A percentile compares a stretch with the other conserved stretches of the same genome.
phyloP scores from a whole-genome alignment of 2,888 invertebrate genomes.

The Cepaea hortensis region DNA sequence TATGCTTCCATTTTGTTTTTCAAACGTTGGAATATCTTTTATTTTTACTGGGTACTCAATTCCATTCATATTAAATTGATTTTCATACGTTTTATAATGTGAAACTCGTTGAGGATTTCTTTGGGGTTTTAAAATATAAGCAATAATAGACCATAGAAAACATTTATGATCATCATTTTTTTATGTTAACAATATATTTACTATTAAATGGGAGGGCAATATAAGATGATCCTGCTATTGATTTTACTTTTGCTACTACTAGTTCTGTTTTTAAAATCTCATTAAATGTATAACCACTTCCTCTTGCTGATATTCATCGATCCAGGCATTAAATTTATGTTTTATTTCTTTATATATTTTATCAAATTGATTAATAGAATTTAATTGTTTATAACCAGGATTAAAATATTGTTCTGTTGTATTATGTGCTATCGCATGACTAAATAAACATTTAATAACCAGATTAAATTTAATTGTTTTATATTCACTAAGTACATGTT shows the following conservation, averaged over 20 bases:
- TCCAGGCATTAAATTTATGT: slow-evolving; percentile 1
- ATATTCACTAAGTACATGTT: too few species aligned
- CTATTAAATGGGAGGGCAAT: neutral
- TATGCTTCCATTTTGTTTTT: neutral
- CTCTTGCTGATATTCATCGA: slow-evolving; percentile 8
- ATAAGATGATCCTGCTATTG: slow-evolving; percentile 8
- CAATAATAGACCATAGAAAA: slow-evolving; percentile 14
- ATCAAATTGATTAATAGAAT: slow-evolving; percentile 25
- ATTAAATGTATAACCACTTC: neutral
- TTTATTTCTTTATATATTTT: slow-evolving; percentile 21
- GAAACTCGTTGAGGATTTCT: neutral
- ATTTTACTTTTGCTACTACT: neutral
- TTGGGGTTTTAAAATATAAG: neutral
- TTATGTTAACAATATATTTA: neutral
- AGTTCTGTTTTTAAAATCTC: neutral
- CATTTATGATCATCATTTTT: slow-evolving; percentile 7
- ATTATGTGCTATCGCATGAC: too few species aligned
- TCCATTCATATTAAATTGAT: neutral
- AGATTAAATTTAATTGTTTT: too few species aligned
- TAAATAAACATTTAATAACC: too few species aligned
- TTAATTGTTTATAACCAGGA: slow-evolving; percentile 5
- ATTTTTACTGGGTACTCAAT: neutral
- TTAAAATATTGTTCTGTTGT: slow-evolving; percentile 1
- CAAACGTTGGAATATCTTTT: neutral
- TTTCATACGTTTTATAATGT: neutral